Percentiles rank a stretch among this genome's conserved stretches.
Evolutionary conservation across 2,888 invertebrate species (phyloP).

Genomic region (Pseudococcus viburni): DNA sequence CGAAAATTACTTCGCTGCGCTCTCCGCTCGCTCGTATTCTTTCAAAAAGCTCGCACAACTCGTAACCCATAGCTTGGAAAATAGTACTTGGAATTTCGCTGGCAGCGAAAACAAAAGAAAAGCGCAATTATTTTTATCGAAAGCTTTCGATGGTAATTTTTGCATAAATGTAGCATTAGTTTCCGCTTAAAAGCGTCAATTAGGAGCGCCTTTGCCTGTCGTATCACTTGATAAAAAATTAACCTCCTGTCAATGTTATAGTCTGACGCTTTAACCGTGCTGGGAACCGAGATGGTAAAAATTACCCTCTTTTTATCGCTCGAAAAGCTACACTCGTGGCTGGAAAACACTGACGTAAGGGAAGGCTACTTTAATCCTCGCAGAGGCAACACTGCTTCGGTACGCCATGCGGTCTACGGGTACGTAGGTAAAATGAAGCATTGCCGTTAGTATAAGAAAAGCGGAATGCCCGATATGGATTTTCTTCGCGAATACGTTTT

Average conservation of each 20-base stretch:
- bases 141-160: constrained; percentile 12
- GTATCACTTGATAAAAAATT: constrained; percentile 10
- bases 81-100: not conserved
- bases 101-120: not conserved
- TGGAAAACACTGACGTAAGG: not conserved
- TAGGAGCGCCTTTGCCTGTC: not conserved
- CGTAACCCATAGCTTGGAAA: not conserved
- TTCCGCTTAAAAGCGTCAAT: constrained; percentile 17
- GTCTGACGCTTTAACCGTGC: not conserved
- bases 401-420: constrained; percentile 43
- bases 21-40: not conserved
- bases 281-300: not conserved
- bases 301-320: not conserved
- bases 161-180: not conserved
- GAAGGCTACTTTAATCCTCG: not conserved
- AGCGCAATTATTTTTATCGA: not conserved
- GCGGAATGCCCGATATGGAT: constrained; percentile 47
- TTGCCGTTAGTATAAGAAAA: constrained; percentile 3
- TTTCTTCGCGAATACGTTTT: constrained; percentile 38
- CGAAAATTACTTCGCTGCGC: not conserved
- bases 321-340: not conserved
- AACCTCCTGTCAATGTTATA: constrained; percentile 16
- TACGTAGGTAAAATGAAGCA: constrained; percentile 37
- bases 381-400: not conserved
- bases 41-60: not conserved